Evolutionary conservation across 2,888 invertebrate species (phyloP).

Genomic region (Cataglyphis altisquamis): DNA sequence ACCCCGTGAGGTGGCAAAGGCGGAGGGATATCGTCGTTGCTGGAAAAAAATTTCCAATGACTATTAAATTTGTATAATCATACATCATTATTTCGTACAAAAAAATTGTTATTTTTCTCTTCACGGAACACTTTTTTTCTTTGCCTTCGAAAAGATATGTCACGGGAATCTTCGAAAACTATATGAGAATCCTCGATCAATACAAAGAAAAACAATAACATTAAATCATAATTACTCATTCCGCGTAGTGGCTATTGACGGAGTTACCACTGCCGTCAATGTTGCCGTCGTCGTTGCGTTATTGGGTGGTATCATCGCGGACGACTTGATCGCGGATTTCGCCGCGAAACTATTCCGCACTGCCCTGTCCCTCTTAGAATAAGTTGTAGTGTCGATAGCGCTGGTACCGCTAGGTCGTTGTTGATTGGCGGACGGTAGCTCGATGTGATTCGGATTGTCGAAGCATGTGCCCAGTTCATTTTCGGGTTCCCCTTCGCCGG

Average conservation of each 20-base stretch:
- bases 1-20: slow-evolving; percentile 88
- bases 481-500: slow-evolving; percentile 86
- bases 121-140: background rate
- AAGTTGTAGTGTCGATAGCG: slow-evolving; percentile 90
- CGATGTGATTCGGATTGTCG: slow-evolving; percentile 92
- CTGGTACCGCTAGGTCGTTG: slow-evolving; percentile 78
- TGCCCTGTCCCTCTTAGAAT: slow-evolving; percentile 89
- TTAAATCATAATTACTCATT: slow-evolving; percentile 79
- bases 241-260: slow-evolving; percentile 67
- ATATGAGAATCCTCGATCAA: background rate
- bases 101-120: background rate
- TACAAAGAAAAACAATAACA: background rate
- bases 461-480: slow-evolving; percentile 90
- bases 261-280: slow-evolving; percentile 63
- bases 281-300: slow-evolving; percentile 63
- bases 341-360: slow-evolving; percentile 76
- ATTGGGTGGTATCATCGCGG: slow-evolving; percentile 66
- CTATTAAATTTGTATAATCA: background rate
- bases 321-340: slow-evolving; percentile 70
- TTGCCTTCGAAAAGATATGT: background rate
- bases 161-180: background rate
- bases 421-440: slow-evolving; percentile 88
- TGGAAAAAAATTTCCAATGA: slow-evolving; percentile 63
- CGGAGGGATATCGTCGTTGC: slow-evolving; percentile 86
- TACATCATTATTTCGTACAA: background rate